Evolutionary conservation across 2,113 vertebrate genomes (phyloP).

Genomic region (Phyllostomus hastatus): DNA sequence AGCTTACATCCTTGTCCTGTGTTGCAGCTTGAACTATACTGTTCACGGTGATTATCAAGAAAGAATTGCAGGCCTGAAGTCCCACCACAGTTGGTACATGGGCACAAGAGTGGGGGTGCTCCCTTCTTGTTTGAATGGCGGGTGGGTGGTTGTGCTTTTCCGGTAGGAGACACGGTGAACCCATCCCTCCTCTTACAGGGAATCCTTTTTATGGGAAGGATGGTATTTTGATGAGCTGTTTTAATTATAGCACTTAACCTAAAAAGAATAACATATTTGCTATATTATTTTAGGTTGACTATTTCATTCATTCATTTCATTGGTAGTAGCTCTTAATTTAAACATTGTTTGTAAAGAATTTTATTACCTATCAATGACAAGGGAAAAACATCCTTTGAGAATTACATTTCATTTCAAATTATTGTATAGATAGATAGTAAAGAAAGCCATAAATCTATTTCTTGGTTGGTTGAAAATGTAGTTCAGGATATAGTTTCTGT

Average conservation of each 20-base stretch:
- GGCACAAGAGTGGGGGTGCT: background rate
- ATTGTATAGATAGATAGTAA: background rate
- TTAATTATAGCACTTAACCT: background rate
- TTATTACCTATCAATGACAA: background rate
- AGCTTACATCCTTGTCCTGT: background rate
- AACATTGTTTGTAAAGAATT: background rate
- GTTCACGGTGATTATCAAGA: background rate
- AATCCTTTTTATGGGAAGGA: background rate
- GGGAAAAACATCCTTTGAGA: background rate
- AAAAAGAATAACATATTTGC: background rate
- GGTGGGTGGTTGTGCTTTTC: background rate
- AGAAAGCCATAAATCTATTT: background rate
- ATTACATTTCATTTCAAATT: background rate
- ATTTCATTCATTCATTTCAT: background rate
- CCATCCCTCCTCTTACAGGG: background rate
- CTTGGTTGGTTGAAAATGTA: background rate
- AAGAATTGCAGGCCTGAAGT: background rate
- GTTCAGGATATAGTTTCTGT: background rate
- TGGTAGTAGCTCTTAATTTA: background rate
- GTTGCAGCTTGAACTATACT: background rate
- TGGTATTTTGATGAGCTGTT: background rate
- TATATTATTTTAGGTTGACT: background rate
- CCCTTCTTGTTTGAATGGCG: background rate
- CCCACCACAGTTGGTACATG: accelerated
- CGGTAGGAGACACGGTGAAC: background rate